phyloP scores from a whole-genome alignment of 2,113 vertebrate species.

The Phylloscopus trochiloides region DNA sequence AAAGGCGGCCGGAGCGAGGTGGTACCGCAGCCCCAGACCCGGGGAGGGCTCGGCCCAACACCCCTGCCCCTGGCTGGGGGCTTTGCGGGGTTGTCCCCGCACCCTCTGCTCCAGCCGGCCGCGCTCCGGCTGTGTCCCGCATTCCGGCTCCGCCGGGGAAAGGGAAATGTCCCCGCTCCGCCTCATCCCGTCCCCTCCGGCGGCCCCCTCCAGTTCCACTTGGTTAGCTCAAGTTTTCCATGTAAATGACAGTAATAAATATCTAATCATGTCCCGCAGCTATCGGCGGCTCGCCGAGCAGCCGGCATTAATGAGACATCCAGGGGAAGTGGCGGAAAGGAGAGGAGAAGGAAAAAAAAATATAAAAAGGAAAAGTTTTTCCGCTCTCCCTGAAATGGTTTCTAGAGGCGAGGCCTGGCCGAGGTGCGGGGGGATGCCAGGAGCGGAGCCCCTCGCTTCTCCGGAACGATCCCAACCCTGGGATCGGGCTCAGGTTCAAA shows the following conservation, averaged over 20 bases:
- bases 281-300: conserved; percentile 58
- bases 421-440: neutral
- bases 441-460: neutral
- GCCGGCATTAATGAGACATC: conserved; percentile 68
- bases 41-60: neutral
- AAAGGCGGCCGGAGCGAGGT: neutral
- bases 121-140: neutral
- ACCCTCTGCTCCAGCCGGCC: neutral
- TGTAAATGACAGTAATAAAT: conserved; percentile 85
- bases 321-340: neutral
- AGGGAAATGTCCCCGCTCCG: neutral
- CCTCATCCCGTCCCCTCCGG: conserved; percentile 13
- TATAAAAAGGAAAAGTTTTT: neutral
- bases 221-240: conserved; percentile 79
- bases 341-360: fast-evolving
- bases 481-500: neutral
- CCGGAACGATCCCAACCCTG: neutral
- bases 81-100: neutral
- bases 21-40: neutral
- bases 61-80: fast-evolving
- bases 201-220: conserved; percentile 71
- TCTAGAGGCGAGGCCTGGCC: neutral
- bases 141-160: neutral
- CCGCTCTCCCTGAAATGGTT: neutral
- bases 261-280: conserved; percentile 88